Evolutionary conservation across 2,888 invertebrate genomes (phyloP), one percentile per base, ranked within the genome.

Genomic region (Diaperis boleti): DNA sequence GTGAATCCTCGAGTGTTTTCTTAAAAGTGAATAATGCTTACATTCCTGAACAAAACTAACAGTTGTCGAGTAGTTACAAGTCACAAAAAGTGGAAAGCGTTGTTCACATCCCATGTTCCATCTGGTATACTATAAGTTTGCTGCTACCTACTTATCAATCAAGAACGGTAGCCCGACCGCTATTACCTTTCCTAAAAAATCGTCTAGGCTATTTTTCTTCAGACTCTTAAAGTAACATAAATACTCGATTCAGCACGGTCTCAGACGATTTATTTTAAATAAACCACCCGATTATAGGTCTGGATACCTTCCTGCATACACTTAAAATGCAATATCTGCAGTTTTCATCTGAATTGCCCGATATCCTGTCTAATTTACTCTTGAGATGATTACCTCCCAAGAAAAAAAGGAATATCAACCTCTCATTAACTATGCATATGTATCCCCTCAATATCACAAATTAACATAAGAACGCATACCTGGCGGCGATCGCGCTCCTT

Each of bases 391-490:
- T 68, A 64, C 57, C 33, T 41, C 42, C 20, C 62, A 65, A 60
- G 65, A 68, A 71, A 59, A 70, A 69, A 63, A 55, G 57, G 54
- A 49, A 62, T 63, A 52, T 60, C 61, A 70, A 66, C 69, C 66
- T 59, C 66, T 72, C 66, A 70, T 72, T 71, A 71, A 44, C 20
- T 72, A 72, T 72, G 71, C 68, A 70, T 72, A 72, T 71, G 72
- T 66, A 66, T 62, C 65, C 66, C 66, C 64, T 56, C 52, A 57
- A 63, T 62, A 59, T 59, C 62, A 65, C 63, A 65, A 67, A 72
- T 72, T 72, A 72, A 65, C 72, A 72, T 72, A 72, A 66, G 70
- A 70, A 70, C 69, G 67, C 66, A 29, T 62, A 33, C 29, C 66
- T 54, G 3, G 42, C 20, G 60, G 60, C 60, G 14, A 35, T 22